phyloP scores from a whole-genome alignment of 1,140 invertebrate species.

The Teleopsis dalmanni region DNA sequence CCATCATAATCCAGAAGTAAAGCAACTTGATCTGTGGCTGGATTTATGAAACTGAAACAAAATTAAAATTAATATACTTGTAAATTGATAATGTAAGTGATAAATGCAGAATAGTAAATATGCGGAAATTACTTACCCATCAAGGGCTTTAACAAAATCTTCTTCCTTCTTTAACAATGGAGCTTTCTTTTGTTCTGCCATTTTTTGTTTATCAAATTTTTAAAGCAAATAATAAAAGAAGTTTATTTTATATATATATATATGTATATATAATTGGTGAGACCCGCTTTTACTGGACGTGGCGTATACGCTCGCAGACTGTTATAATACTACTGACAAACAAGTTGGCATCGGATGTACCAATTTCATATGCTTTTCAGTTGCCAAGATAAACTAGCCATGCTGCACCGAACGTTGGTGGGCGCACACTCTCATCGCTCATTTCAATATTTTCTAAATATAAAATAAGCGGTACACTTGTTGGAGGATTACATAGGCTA shows the following conservation, averaged over 20 bases:
- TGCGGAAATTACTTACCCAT: slow-evolving; percentile 24
- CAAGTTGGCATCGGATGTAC: too few relatives aligned
- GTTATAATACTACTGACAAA: slow-evolving; percentile 38
- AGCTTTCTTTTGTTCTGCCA: slow-evolving; percentile 44
- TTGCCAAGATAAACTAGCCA: not conserved
- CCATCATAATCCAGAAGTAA: slow-evolving; percentile 84
- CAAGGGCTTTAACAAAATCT: slow-evolving; percentile 39
- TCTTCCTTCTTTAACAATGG: slow-evolving; percentile 40
- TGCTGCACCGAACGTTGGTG: too few relatives aligned
- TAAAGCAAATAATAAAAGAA: not conserved
- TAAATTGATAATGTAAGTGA: not conserved
- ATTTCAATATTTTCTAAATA: too few relatives aligned
- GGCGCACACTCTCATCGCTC: too few relatives aligned
- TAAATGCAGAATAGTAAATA: not conserved
- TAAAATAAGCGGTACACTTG: too few relatives aligned
- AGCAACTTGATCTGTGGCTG: slow-evolving; percentile 47
- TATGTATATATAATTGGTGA: not conserved
- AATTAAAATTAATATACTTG: not conserved
- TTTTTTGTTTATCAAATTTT: slow-evolving; percentile 14
- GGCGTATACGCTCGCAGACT: slow-evolving; percentile 37
- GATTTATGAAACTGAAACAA: slow-evolving; percentile 2
- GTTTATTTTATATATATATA: not conserved
- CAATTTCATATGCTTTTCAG: not conserved
- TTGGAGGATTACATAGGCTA: too few relatives aligned
- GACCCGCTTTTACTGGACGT: too few relatives aligned